Evolutionary conservation across 2,888 invertebrate species (phyloP), one percentile per base, ranked within the genome.

Genomic region (Boloria euphrosyne): DNA sequence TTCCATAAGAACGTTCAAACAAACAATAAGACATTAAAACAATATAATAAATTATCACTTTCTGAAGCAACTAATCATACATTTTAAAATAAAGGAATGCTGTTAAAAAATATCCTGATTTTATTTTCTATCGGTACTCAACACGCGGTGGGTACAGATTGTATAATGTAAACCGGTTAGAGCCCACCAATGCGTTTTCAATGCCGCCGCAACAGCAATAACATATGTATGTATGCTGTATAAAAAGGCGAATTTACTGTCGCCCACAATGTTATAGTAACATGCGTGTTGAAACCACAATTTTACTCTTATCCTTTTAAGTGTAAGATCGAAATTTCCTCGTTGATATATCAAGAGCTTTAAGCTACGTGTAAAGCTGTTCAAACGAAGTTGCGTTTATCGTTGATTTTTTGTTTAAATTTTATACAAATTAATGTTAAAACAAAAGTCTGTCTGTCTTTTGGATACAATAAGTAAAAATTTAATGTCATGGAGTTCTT

Each of bases 121-220:
- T 73, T 68, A 65, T 80, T 65, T 78, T 75, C 79, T 66, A 64
- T 62, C 83, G n/a, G 64, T 87, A 82, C 81, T 14, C 58, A 67
- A 70, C 77, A 78, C 76, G 81, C 83, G 84, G 82, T 81, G 80
- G 83, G 82, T 80, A 80, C 74, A 77, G 74, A 76, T 74, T 78
- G 83, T 82, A 85, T 87, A 85, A 86, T 85, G 72, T 80, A 69
- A 81, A 89, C 88, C 88, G 87, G 88, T 89, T 75, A 44, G 66
- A 71, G 81, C 82, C 88, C 89, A 87, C 88, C 86, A 83, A 80
- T 83, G 88, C 81, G 82, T 82, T 82, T 81, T 83, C 81, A 82
- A 81, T 83, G 77, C 76, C 73, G 75, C 74, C 74, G 73, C 77
- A 71, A 78, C 75, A 75, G 76, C 78, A 78, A 81, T 80, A 86